These are phyloP conservation scores for Ormyrus thymus DNA, from an alignment of 2,888 invertebrate genomes.

Conservation along the genomic window DNA sequence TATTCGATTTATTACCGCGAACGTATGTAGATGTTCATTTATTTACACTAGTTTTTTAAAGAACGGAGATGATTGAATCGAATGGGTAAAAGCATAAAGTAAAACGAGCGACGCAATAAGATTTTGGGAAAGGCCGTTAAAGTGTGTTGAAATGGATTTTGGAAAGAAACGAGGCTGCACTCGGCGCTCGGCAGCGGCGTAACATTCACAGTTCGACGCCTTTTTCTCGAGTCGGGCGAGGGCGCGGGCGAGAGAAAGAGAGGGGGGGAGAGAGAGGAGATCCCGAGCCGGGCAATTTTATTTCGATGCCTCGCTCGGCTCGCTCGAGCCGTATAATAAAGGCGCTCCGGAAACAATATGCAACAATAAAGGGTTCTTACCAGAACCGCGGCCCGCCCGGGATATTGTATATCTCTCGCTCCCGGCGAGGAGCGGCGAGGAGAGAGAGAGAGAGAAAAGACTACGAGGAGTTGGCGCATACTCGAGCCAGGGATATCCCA, in stretches of 20 bases:
- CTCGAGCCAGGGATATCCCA: not conserved
- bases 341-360: conserved; percentile 71
- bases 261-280: not conserved
- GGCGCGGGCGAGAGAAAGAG: not conserved
- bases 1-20: too few relatives aligned
- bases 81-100: too few relatives aligned
- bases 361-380: conserved; percentile 73
- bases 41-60: too few relatives aligned
- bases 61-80: too few relatives aligned
- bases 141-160: conserved; percentile 7
- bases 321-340: conserved; percentile 64
- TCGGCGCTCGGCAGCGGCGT: not conserved
- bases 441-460: conserved; percentile 21
- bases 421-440: conserved; percentile 54
- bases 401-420: conserved; percentile 42
- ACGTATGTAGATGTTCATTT: too few relatives aligned
- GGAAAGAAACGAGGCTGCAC: conserved; percentile 18
- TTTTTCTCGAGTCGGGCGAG: conserved; percentile 17
- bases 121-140: conserved; percentile 9
- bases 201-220: conserved; percentile 47
- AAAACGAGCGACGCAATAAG: too few relatives aligned
- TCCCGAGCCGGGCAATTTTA: conserved; percentile 64
- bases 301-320: conserved; percentile 64
- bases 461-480: not conserved
- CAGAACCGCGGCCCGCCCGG: conserved; percentile 67